phyloP scores from a whole-genome alignment of 1,140 invertebrate species.

The Apis laboriosa region DNA sequence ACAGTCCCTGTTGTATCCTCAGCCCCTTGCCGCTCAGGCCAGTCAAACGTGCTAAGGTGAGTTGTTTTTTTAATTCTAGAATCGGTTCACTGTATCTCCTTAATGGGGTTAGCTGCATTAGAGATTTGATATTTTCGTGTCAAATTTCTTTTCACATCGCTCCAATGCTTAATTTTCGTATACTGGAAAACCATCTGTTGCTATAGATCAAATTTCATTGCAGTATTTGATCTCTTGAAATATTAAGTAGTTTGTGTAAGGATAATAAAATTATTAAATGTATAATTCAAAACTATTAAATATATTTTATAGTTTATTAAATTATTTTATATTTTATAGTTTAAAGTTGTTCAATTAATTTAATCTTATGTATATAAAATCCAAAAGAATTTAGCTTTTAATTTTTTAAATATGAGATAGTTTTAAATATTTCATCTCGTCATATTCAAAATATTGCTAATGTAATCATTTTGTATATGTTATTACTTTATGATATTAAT shows the following conservation, averaged over 20 bases:
- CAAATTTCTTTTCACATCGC: neutral
- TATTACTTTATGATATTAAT: neutral
- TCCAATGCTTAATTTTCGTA: neutral
- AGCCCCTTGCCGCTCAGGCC: conserved; percentile 74
- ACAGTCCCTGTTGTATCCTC: conserved; percentile 72
- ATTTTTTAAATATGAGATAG: neutral
- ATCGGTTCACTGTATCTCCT: neutral
- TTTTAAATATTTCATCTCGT: neutral
- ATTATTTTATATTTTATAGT: neutral
- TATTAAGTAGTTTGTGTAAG: neutral
- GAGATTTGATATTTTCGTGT: conserved; percentile 31
- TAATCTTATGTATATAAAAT: neutral
- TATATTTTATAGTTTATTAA: neutral
- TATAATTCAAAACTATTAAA: too few species aligned
- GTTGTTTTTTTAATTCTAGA: conserved; percentile 35
- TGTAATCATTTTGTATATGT: neutral
- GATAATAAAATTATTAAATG: neutral
- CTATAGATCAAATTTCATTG: neutral
- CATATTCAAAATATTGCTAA: neutral
- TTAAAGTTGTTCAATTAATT: neutral
- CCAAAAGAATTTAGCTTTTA: neutral
- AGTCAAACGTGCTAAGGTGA: conserved; percentile 77
- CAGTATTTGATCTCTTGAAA: too few species aligned
- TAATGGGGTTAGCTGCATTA: neutral
- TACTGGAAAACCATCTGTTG: conserved; percentile 13